phyloP scores from a whole-genome alignment of 1,140 invertebrate genomes.

The Penaeus chinensis region DNA sequence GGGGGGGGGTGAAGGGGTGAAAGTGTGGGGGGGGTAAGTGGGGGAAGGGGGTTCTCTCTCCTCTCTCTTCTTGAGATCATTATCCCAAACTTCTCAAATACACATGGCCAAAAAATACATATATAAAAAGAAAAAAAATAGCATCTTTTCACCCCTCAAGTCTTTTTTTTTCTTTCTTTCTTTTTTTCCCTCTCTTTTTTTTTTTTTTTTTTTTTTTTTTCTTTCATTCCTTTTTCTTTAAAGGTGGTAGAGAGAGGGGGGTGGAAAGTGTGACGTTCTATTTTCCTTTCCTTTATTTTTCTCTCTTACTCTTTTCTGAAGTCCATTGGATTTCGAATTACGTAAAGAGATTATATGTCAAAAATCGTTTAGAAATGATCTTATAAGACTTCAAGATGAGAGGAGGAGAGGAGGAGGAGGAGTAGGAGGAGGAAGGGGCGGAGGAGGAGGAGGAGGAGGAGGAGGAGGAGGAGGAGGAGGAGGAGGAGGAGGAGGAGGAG shows the following conservation, averaged over 20 bases:
- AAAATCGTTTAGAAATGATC: too few relatives aligned
- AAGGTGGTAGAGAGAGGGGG: background rate
- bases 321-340: background rate
- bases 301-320: background rate
- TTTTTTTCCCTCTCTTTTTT: background rate
- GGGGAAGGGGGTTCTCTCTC: too few relatives aligned
- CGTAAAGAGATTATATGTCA: too few relatives aligned
- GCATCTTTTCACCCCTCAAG: background rate
- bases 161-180: background rate
- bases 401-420: background rate
- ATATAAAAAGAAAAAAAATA: background rate
- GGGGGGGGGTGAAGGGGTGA: too few relatives aligned
- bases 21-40: too few relatives aligned
- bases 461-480: background rate
- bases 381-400: too few relatives aligned
- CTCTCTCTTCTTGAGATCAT: too few relatives aligned
- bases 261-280: background rate
- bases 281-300: too few relatives aligned
- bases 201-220: background rate
- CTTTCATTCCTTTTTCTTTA: background rate
- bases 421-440: too few relatives aligned
- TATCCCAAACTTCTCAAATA: too few relatives aligned
- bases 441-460: background rate
- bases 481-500: background rate
- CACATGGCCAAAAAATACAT: too few relatives aligned